Percentiles rank a stretch among this genome's conserved stretches.
Evolutionary conservation across 2,113 vertebrate species (phyloP).

Genomic region (Dipodomys ordii): DNA sequence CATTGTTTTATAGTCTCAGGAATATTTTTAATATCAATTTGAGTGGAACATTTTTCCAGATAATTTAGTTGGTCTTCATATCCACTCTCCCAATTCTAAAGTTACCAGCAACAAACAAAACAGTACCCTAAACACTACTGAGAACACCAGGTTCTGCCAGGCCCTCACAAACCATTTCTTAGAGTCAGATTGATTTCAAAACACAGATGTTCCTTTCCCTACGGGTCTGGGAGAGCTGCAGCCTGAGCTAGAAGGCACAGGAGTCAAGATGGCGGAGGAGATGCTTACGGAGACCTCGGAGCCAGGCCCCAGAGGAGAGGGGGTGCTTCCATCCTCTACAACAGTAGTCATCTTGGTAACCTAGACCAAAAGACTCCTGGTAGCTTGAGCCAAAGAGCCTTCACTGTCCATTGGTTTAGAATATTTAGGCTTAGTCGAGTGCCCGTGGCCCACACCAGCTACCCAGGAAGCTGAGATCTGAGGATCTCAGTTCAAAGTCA

Average conservation of each 20-base stretch:
- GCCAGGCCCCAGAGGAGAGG: accelerated
- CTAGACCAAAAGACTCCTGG: not conserved
- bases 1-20: not conserved
- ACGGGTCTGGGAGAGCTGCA: accelerated
- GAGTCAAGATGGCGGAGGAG: no score
- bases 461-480: no score
- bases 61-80: not conserved
- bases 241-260: not conserved
- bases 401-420: not conserved
- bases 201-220: not conserved
- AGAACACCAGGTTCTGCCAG: not conserved
- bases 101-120: conserved; percentile 18
- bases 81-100: not conserved
- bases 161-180: not conserved
- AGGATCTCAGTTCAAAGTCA: no score
- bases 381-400: no score
- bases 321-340: no score
- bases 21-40: not conserved
- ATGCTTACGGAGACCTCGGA: not conserved
- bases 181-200: not conserved
- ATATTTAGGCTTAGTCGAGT: no score
- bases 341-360: no score
- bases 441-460: no score
- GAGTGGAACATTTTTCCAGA: not conserved
- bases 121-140: not conserved